Evolutionary conservation across 2,888 invertebrate genomes (phyloP).

Genomic region (Nymphalis urticae): DNA sequence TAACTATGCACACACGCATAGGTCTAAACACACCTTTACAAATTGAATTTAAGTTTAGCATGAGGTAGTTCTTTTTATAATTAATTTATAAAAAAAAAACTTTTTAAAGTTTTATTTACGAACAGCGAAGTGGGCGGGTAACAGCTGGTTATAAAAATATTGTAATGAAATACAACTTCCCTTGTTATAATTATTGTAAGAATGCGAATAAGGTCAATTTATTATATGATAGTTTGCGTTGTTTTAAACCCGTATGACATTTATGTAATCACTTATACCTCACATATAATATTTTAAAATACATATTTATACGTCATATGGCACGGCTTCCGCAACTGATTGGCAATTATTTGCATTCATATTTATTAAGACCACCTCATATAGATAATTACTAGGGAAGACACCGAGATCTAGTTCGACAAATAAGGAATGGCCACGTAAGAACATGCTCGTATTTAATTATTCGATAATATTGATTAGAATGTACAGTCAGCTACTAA

Average conservation of each 20-base stretch:
- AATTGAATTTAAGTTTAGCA: too few relatives aligned
- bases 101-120: not conserved
- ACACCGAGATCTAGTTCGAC: slow-evolving; percentile 46
- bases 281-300: slow-evolving; percentile 17
- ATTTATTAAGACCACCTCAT: slow-evolving; percentile 52
- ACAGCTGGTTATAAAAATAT: not conserved
- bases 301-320: slow-evolving; percentile 38
- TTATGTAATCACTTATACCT: slow-evolving; percentile 9
- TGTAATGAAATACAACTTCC: not conserved
- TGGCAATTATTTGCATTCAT: slow-evolving; percentile 58
- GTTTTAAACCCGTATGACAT: slow-evolving; percentile 6
- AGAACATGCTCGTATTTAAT: slow-evolving; percentile 14
- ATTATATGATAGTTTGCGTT: slow-evolving; percentile 2
- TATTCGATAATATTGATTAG: slow-evolving; percentile 1
- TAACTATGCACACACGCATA: not conserved
- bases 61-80: too few relatives aligned
- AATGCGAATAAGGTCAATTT: slow-evolving; percentile 1
- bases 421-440: slow-evolving; percentile 45
- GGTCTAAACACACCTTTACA: too few relatives aligned
- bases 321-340: slow-evolving; percentile 53
- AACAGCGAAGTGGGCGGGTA: not conserved
- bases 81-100: too few relatives aligned
- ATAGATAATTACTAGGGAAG: slow-evolving; percentile 59
- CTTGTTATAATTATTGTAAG: slow-evolving; percentile 3
- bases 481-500: not conserved